A percentile compares a stretch with the other conserved stretches of the same genome.
Evolutionary conservation across 2,113 vertebrate species (phyloP).

Genomic region (Anolis carolinensis): DNA sequence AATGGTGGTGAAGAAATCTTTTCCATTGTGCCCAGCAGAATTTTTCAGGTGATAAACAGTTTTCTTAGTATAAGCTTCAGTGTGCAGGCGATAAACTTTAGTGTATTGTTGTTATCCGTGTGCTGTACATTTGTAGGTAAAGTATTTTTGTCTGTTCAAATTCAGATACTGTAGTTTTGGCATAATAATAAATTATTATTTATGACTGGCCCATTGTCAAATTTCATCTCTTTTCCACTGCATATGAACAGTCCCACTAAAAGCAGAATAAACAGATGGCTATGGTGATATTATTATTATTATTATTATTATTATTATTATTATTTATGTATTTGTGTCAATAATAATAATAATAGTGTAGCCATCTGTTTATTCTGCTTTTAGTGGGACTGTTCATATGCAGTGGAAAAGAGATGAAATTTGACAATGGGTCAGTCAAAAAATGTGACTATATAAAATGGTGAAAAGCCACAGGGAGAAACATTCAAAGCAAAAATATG

Average conservation of each 20-base stretch:
- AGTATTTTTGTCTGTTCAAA: too few relatives aligned
- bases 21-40: too few relatives aligned
- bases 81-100: too few relatives aligned
- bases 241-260: neutral
- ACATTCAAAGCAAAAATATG: neutral
- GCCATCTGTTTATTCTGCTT: neutral
- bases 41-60: too few relatives aligned
- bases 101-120: too few relatives aligned
- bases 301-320: too few relatives aligned
- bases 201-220: neutral
- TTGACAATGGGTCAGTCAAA: neutral
- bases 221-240: neutral
- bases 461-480: rapidly evolving
- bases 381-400: neutral
- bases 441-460: neutral
- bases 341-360: too few relatives aligned
- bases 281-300: too few relatives aligned
- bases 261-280: neutral
- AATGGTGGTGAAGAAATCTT: neutral
- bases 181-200: neutral
- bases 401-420: neutral
- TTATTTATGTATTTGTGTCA: too few relatives aligned
- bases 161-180: too few relatives aligned
- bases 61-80: too few relatives aligned
- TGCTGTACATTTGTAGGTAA: too few relatives aligned